Conservation (phyloP, 2,113 vertebrate genomes). For the Gorsachius goisagi region DNA sequence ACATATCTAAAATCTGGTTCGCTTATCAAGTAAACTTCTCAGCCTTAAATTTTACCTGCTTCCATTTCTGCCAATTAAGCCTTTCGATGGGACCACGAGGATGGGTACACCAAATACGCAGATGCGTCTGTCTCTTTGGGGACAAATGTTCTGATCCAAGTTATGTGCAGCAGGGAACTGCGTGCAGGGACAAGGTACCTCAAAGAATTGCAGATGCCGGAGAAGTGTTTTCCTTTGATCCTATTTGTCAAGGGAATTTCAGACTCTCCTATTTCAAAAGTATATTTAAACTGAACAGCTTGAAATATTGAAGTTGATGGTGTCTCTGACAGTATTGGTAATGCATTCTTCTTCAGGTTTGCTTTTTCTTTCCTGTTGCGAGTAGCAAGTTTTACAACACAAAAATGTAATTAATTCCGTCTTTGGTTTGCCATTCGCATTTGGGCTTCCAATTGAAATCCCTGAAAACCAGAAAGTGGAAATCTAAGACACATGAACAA, state of each 20-base stretch:
- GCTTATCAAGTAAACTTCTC: neutral
- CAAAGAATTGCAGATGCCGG: neutral
- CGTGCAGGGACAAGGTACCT: neutral
- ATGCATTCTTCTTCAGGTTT: neutral
- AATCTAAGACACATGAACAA: neutral
- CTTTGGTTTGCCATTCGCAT: neutral
- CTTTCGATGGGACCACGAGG: neutral
- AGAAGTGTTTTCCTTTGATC: conserved; percentile 27
- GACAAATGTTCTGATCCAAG: neutral
- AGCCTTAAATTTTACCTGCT: neutral
- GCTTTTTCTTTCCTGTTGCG: neutral
- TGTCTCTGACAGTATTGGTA: neutral
- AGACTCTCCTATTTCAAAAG: neutral
- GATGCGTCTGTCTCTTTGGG: neutral
- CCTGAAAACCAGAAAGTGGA: neutral
- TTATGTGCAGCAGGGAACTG: neutral
- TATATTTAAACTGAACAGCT: neutral
- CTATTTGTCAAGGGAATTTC: conserved; percentile 26
- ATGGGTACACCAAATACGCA: neutral
- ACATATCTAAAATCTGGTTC: neutral
- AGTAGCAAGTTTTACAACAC: neutral
- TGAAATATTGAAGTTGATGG: neutral
- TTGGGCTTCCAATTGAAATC: neutral
- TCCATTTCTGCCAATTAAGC: neutral
- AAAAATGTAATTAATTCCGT: neutral